phyloP scores from a whole-genome alignment of 1,140 invertebrate species.

The Halesus radiatus region DNA sequence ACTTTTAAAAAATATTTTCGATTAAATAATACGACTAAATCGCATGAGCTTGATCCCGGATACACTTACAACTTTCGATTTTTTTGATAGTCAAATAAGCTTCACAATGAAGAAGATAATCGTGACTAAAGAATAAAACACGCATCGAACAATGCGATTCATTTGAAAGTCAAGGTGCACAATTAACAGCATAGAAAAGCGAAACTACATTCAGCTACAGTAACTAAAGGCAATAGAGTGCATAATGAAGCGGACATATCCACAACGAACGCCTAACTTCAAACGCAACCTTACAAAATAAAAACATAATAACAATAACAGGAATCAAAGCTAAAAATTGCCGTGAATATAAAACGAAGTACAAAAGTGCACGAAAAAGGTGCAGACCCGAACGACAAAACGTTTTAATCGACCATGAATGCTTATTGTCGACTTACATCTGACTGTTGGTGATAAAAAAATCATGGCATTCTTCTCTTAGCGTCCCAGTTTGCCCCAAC shows the following conservation, averaged over 20 bases:
- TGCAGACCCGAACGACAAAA: conserved; percentile 49
- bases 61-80: too few relatives aligned
- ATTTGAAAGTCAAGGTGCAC: conserved; percentile 33
- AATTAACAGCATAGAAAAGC: conserved; percentile 16
- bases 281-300: not conserved
- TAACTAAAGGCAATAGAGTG: conserved; percentile 10
- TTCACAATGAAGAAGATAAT: not conserved
- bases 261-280: conserved; percentile 15
- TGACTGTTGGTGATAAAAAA: conserved; percentile 38
- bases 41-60: too few relatives aligned
- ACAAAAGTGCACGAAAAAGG: conserved; percentile 50
- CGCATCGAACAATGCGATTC: not conserved
- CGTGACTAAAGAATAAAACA: conserved; percentile 1
- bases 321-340: conserved; percentile 42
- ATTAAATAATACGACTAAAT: too few relatives aligned
- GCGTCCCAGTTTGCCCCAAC: conserved; percentile 39
- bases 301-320: conserved; percentile 18
- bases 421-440: conserved; percentile 56
- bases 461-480: conserved; percentile 23
- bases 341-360: conserved; percentile 13
- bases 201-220: conserved; percentile 7
- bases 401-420: conserved; percentile 58
- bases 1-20: too few relatives aligned
- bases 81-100: not conserved
- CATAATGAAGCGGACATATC: conserved; percentile 24